phyloP scores from a whole-genome alignment of 2,113 vertebrate species.

The Tympanuchus pallidicinctus region DNA sequence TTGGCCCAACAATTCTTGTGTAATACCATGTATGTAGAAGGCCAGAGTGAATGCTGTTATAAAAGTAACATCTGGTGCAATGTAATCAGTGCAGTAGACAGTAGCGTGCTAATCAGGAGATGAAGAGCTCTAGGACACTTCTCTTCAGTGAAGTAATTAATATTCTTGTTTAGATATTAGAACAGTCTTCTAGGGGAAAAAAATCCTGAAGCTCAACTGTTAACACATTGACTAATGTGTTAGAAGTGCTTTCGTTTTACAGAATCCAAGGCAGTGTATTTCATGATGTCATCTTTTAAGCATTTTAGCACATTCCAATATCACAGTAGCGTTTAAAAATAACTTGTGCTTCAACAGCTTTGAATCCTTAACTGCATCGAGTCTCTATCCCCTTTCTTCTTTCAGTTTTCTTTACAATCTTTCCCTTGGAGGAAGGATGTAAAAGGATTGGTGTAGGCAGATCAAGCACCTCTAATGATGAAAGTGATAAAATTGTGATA shows the following conservation, averaged over 20 bases:
- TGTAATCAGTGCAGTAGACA: slow-evolving; percentile 10
- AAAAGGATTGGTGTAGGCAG: not conserved
- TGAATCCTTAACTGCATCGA: not conserved
- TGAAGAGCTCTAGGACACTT: slow-evolving; percentile 20
- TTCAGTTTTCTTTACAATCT: not conserved
- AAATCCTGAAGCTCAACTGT: not conserved
- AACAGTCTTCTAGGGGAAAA: not conserved
- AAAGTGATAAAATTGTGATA: not conserved
- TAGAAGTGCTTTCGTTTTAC: slow-evolving; percentile 4
- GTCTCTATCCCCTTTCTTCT: slow-evolving; percentile 8
- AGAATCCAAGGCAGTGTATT: not conserved
- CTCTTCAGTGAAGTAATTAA: slow-evolving; percentile 36
- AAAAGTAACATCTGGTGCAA: not conserved
- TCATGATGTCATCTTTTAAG: slow-evolving; percentile 37
- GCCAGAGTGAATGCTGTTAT: not conserved
- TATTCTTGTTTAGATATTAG: slow-evolving; percentile 47
- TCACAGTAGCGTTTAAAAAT: slow-evolving; percentile 55
- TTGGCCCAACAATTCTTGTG: not conserved
- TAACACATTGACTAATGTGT: not conserved
- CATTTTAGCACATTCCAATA: slow-evolving; percentile 26
- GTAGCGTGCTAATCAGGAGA: not conserved
- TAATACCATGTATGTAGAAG: not conserved
- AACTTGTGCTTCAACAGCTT: not conserved
- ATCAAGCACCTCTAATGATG: not conserved
- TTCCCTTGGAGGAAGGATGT: not conserved